phyloP scores from a whole-genome alignment of 2,888 invertebrate species.

The Drosophila parthenogenetica region DNA sequence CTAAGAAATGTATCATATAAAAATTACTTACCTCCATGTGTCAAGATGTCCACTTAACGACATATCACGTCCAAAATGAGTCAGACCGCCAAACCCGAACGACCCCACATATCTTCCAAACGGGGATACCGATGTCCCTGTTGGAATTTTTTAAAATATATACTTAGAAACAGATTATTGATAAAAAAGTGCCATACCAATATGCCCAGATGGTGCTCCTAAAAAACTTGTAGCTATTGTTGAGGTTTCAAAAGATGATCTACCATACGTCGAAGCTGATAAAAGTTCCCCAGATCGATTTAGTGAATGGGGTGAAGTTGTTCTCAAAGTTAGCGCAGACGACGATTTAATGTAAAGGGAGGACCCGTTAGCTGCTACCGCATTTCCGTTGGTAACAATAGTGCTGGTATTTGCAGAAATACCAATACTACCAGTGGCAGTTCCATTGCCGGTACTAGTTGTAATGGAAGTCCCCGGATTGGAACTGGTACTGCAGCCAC shows the following conservation, averaged over 20 bases:
- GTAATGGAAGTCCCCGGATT: constrained; percentile 29
- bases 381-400: constrained; percentile 28
- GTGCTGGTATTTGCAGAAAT: constrained; percentile 43
- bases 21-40: constrained; percentile 88
- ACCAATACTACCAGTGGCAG: constrained; percentile 5
- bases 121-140: constrained; percentile 90
- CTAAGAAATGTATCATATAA: too few species aligned
- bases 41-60: constrained; percentile 87
- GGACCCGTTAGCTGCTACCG: constrained; percentile 48
- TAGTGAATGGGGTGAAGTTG: constrained; percentile 89
- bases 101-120: constrained; percentile 92
- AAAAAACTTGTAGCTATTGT: constrained; percentile 89
- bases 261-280: constrained; percentile 85
- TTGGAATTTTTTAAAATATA: not conserved
- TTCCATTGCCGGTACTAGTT: constrained; percentile 18
- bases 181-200: constrained; percentile 86
- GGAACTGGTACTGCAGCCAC: constrained; percentile 22
- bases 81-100: constrained; percentile 89
- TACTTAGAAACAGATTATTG: not conserved
- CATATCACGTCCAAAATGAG: constrained; percentile 89
- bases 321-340: constrained; percentile 78
- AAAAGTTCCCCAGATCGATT: constrained; percentile 86
- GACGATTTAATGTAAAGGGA: constrained; percentile 79
- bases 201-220: constrained; percentile 88
- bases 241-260: constrained; percentile 88